Evolutionary conservation across 2,888 invertebrate genomes (phyloP).

Genomic region (Tanypteryx hageni): DNA sequence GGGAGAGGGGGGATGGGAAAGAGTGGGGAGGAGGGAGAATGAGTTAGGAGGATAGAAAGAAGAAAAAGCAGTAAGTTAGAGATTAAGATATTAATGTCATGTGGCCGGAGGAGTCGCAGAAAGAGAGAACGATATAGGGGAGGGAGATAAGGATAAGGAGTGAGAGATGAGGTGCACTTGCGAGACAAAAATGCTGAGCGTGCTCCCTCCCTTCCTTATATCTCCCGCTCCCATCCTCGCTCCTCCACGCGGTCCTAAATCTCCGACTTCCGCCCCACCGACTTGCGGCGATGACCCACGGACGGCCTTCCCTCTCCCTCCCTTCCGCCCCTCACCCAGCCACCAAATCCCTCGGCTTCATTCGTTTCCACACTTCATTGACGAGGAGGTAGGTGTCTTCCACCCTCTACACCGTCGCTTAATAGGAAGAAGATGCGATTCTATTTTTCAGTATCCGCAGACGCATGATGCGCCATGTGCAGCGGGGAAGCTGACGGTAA

Average conservation of each 20-base stretch:
- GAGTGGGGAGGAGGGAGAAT: too few relatives aligned
- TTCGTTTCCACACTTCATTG: slow-evolving; percentile 54
- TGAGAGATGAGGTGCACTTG: slow-evolving; percentile 59
- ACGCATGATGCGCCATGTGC: neutral
- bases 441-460: neutral
- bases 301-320: too few relatives aligned
- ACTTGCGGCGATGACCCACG: neutral
- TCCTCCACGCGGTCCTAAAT: slow-evolving; percentile 9
- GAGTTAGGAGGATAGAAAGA: too few relatives aligned
- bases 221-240: neutral
- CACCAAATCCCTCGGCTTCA: slow-evolving; percentile 46
- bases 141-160: slow-evolving; percentile 29
- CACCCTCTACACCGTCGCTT: neutral
- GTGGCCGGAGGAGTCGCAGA: neutral
- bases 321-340: too few relatives aligned
- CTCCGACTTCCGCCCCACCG: slow-evolving; percentile 56
- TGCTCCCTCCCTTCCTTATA: slow-evolving; percentile 21
- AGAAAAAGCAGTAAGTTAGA: neutral
- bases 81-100: neutral
- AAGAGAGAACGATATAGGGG: neutral
- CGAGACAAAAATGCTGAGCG: slow-evolving; percentile 52
- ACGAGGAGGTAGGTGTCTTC: neutral
- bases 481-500: neutral
- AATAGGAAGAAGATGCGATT: neutral
- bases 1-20: too few relatives aligned